Evolutionary conservation across 2,888 invertebrate genomes (phyloP), one percentile per base, ranked within the genome.

Genomic region (Cryptosula pallasiana): DNA sequence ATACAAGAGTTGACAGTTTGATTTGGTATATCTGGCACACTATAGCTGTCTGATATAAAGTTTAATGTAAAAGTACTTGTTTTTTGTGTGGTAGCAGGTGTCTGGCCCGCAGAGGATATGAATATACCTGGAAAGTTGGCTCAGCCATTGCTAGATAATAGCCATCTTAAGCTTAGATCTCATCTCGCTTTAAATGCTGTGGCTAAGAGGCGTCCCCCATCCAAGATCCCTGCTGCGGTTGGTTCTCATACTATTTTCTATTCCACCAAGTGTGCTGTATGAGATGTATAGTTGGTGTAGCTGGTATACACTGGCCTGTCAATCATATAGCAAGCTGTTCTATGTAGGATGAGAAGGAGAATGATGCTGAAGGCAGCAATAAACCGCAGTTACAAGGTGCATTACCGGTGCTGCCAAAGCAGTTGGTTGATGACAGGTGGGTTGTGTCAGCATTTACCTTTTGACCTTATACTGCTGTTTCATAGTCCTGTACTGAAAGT

Each of bases 151-250:
- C n/a, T 63, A 34, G 63, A 63, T n/a, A 63, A 63, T n/a, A 63
- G 34, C 32, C 63, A 63, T n/a, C 63, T 63, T 27, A 63, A 63
- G 32, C 63, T 63, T 32, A 27, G 63, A 5, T 63, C 63, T 16
- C 63, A 63, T 63, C 63, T 63, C 3, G 63, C 34, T 13, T 32
- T 29, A 9, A 27, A 27, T 63, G 63, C 63, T 3, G 63, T 34
- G 2, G 63, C 63, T 13, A 63, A 34, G 32, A 20, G 63, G 27
- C 20, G 63, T 29, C 63, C 63, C 32, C 63, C 63, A 2, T 63
- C 63, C 9, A 63, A 63, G 32, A 27, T 63, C n/a, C 25, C 25
- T 27, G 25, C 34, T 1, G 32, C 63, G 13, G 63, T 63, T 9
- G 32, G 63, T 63, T 45, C 9, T 13, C 45, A 45, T 20, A 5